Percentiles rank a stretch among this genome's conserved stretches.
phyloP scores from a whole-genome alignment of 2,888 invertebrate genomes.

The Drosophila tanythrix region DNA sequence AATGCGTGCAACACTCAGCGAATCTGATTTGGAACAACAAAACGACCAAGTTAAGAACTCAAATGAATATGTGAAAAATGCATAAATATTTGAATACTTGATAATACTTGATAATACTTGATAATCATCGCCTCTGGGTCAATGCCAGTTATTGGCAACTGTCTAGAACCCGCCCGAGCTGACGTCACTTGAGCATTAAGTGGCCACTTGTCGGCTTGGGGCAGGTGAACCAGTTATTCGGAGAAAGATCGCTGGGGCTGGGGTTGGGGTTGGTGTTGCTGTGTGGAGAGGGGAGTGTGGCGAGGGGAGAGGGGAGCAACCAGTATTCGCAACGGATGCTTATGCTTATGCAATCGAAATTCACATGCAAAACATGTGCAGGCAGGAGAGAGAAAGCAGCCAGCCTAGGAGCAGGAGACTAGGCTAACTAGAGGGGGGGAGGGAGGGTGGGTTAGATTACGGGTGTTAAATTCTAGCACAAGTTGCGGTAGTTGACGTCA shows the following conservation, averaged over 20 bases:
- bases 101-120: constrained; percentile 3
- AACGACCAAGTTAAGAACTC: background rate
- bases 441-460: constrained; percentile 3
- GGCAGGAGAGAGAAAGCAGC: constrained; percentile 35
- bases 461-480: constrained; percentile 68
- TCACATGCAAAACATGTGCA: constrained; percentile 40
- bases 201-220: constrained; percentile 11
- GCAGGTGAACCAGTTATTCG: constrained; percentile 37
- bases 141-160: constrained; percentile 43
- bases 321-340: constrained; percentile 24
- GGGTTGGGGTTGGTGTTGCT: background rate
- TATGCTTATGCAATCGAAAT: constrained; percentile 44
- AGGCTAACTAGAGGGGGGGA: background rate
- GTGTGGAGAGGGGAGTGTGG: background rate
- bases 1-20: too few species aligned
- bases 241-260: background rate
- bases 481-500: constrained; percentile 77
- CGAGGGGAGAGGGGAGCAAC: background rate
- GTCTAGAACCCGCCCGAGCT: constrained; percentile 43
- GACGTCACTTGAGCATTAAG: constrained; percentile 46
- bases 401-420: background rate
- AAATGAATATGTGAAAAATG: constrained; percentile 14
- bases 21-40: background rate
- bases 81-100: background rate
- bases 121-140: constrained; percentile 39